phyloP scores from a whole-genome alignment of 2,797 vertebrate genomes.

The Hirundo rustica region DNA sequence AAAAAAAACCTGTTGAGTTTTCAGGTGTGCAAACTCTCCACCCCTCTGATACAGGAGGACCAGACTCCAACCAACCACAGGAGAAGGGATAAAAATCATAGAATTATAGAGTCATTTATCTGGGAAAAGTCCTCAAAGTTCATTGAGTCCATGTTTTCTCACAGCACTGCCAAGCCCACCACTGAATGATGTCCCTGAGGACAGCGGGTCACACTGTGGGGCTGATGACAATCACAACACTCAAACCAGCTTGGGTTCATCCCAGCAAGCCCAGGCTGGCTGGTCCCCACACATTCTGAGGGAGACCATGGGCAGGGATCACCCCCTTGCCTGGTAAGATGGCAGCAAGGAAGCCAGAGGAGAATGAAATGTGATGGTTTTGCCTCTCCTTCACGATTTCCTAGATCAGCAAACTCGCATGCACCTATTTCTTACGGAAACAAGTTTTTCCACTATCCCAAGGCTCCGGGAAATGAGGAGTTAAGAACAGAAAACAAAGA shows the following conservation, averaged over 20 bases:
- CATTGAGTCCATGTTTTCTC: too few species aligned
- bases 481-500: not conserved
- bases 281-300: too few species aligned
- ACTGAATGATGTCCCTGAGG: rapidly evolving
- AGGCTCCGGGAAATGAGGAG: not conserved
- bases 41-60: not conserved
- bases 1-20: not conserved
- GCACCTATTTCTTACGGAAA: not conserved
- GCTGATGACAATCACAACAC: rapidly evolving
- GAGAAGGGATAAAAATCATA: not conserved
- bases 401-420: not conserved
- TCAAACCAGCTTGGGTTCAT: not conserved
- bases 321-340: rapidly evolving
- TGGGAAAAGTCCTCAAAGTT: not conserved
- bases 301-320: not conserved
- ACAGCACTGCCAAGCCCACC: not conserved
- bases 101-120: not conserved
- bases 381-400: not conserved
- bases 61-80: not conserved
- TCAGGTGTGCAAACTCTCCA: rapidly evolving
- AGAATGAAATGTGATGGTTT: too few species aligned
- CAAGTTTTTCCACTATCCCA: not conserved
- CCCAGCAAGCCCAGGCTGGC: not conserved
- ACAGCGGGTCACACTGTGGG: not conserved
- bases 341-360: not conserved